phyloP scores from a whole-genome alignment of 2,888 invertebrate species.

The Cataglyphis altisquamis region DNA sequence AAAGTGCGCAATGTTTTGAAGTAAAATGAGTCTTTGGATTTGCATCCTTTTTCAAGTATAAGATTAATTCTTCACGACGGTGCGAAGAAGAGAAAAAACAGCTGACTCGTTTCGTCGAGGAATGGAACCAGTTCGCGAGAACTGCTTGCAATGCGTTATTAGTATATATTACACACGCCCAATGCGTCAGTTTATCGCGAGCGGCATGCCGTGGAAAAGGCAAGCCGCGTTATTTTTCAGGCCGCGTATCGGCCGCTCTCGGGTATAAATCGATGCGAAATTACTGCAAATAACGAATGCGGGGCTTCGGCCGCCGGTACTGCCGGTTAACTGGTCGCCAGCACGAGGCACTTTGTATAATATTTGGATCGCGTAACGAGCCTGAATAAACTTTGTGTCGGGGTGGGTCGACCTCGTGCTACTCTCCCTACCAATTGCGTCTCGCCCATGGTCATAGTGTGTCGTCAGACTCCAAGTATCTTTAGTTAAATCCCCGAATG shows the following conservation, averaged over 20 bases:
- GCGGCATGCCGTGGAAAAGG: constrained; percentile 28
- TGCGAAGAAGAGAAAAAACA: background rate
- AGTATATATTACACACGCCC: constrained; percentile 52
- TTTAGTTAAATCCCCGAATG: background rate
- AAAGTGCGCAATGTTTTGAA: background rate
- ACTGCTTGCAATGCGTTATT: constrained; percentile 37
- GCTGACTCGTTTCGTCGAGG: background rate
- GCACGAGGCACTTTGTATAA: constrained; percentile 79
- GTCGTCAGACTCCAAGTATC: constrained; percentile 6
- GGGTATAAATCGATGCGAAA: constrained; percentile 77
- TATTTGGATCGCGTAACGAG: constrained; percentile 80
- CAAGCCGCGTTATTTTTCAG: constrained; percentile 63
- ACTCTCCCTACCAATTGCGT: constrained; percentile 57
- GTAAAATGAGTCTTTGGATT: constrained; percentile 9
- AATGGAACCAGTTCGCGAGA: constrained; percentile 34
- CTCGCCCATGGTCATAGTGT: constrained; percentile 4
- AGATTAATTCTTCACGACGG: constrained; percentile 23
- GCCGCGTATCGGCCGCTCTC: constrained; percentile 65
- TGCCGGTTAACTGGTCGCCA: constrained; percentile 74
- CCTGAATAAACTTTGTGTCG: constrained; percentile 71
- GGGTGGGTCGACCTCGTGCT: constrained; percentile 65
- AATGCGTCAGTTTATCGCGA: constrained; percentile 50
- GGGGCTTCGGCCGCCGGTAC: constrained; percentile 59
- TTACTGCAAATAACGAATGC: constrained; percentile 77
- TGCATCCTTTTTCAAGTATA: background rate